Evolutionary conservation across 2,888 invertebrate species (phyloP).

Genomic region (Acrocera orbiculus): DNA sequence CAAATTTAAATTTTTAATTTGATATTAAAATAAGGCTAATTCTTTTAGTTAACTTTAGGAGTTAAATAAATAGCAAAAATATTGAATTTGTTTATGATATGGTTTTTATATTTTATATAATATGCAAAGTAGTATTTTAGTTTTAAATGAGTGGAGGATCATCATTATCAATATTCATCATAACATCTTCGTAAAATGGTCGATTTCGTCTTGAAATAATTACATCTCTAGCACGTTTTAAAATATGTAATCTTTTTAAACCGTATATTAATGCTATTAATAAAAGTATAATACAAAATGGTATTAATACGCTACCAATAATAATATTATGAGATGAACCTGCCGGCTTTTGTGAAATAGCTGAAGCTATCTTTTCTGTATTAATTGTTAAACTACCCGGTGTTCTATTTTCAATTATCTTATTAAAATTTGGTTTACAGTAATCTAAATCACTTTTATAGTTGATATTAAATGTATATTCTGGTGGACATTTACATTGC

Average conservation of each 20-base stretch:
- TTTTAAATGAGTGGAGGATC: conserved; percentile 17
- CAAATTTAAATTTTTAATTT: too few species aligned
- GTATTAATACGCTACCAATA: conserved; percentile 17
- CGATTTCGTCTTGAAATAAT: conserved; percentile 15
- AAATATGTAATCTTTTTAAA: conserved; percentile 14
- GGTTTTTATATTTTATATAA: too few species aligned
- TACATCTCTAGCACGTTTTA: conserved; percentile 15
- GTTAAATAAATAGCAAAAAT: too few species aligned
- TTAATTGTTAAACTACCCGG: neutral
- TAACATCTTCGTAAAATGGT: conserved; percentile 17
- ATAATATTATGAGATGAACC: conserved; percentile 15
- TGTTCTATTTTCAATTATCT: neutral
- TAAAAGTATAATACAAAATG: conserved; percentile 15
- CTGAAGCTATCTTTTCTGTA: conserved; percentile 6
- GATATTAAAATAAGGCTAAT: too few species aligned
- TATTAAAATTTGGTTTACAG: conserved; percentile 2
- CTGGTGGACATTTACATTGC: conserved; percentile 5
- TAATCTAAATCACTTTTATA: conserved; percentile 8
- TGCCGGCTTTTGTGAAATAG: conserved; percentile 8
- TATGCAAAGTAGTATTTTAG: neutral
- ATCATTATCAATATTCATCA: conserved; percentile 18
- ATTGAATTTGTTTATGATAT: too few species aligned
- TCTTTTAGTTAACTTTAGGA: too few species aligned
- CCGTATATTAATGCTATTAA: conserved; percentile 14
- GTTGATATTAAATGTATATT: conserved; percentile 6